A percentile compares a stretch with the other conserved stretches of the same genome.
phyloP scores from a whole-genome alignment of 2,888 invertebrate genomes.

The Lamellibrachia satsuma region DNA sequence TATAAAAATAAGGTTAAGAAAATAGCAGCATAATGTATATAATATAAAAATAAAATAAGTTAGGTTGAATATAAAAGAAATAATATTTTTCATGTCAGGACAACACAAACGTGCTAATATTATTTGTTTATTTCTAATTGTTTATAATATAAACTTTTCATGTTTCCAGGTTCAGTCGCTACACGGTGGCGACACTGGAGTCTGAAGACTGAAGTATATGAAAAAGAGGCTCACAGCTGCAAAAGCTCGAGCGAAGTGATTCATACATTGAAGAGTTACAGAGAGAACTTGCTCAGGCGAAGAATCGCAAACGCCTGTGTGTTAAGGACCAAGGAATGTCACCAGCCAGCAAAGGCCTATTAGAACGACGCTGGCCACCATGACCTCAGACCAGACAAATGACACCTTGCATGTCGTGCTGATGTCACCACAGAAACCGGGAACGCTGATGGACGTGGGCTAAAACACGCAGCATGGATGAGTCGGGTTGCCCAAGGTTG shows the following conservation, averaged over 20 bases:
- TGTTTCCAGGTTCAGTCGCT: conserved; percentile 56
- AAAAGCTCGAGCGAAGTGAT: conserved; percentile 59
- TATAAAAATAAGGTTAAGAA: too few species aligned
- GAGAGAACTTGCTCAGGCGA: conserved; percentile 42
- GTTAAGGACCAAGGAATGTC: background rate
- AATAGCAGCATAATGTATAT: too few species aligned
- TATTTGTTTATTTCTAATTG: too few species aligned
- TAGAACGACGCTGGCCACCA: background rate
- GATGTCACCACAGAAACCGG: background rate
- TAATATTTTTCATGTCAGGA: too few species aligned
- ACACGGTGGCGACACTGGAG: conserved; percentile 60
- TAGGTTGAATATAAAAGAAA: too few species aligned
- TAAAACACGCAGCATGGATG: background rate
- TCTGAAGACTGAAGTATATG: conserved; percentile 54
- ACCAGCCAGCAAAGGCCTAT: background rate
- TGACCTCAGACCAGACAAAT: background rate
- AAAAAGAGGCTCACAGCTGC: conserved; percentile 58
- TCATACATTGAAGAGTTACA: conserved; percentile 59
- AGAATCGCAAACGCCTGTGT: background rate
- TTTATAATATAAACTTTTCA: background rate
- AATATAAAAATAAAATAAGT: too few species aligned
- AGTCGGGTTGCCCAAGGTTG: background rate
- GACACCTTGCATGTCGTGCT: background rate
- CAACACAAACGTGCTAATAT: too few species aligned
- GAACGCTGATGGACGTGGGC: background rate